Evolutionary conservation across 1,140 invertebrate species (phyloP), one percentile per base, ranked within the genome.

Genomic region (Drosophila suzukii): DNA sequence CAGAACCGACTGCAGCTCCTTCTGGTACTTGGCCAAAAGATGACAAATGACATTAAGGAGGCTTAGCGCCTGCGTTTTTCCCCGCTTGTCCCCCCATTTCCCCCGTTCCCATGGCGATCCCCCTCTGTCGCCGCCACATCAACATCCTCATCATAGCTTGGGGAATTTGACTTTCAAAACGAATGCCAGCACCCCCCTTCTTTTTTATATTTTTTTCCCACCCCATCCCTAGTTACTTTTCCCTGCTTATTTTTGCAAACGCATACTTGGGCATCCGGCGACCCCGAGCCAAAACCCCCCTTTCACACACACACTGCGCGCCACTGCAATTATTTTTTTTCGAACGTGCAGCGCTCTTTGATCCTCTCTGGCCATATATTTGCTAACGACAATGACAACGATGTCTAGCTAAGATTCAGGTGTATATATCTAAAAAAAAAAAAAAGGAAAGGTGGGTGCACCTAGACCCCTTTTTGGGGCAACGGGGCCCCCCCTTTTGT

Each of bases 11-110:
- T 76, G 71, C 59, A 81, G 73, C 72, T 67, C 51, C 20, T 34
- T 38, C 53, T 57, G 71, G 65, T 65, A 63, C 58, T 58, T 79
- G 75, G 53, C 68, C 78, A 70, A 82, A 78, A 82, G 75, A 86
- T 88, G 82, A 86, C 83, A 86, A 86, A 86, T 86, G 83, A 79
- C 83, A 82, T 88, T 88, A 85, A 88, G 75, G 54, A 88, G 83
- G 78, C 83, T 85, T 88, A 82, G 83, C 51, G 72, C 61, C 53
- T 60, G 81, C 59, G 59, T 75, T 75, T 75, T 75, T 53, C 17
- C 27, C 59, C 39, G 17, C 49, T 54, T 32, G 44, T 63, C 27
- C 34, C 62, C 6, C 46, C 20, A 7, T 27, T 20, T 20, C 20
- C 20, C 13, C 32, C 50, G n/a, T 15, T 17, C 13, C 13, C n/a